phyloP scores from a whole-genome alignment of 2,113 vertebrate genomes.

The Scortum barcoo region DNA sequence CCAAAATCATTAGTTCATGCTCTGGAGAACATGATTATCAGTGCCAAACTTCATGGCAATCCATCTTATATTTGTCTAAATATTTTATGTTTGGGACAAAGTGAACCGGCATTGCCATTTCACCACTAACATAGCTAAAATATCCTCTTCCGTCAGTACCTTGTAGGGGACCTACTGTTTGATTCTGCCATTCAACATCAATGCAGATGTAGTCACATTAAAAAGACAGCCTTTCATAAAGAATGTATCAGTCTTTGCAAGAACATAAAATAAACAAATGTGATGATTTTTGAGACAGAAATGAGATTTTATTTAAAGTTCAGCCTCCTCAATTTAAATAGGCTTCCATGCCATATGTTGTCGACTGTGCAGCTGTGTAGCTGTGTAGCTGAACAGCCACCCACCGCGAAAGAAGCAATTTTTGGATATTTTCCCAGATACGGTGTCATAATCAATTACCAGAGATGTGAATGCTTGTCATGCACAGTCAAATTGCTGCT shows the following conservation, averaged over 20 bases:
- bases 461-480: constrained; percentile 44
- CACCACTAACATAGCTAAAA: neutral
- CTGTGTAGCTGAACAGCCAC: constrained; percentile 19
- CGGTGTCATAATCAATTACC: constrained; percentile 60
- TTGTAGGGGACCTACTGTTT: neutral
- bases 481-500: constrained; percentile 43
- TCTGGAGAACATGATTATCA: neutral
- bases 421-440: constrained; percentile 45
- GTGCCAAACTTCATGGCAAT: neutral
- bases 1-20: too few relatives aligned
- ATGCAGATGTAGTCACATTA: neutral
- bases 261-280: neutral
- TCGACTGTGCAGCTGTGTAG: constrained; percentile 24
- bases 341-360: neutral
- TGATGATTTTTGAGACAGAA: neutral
- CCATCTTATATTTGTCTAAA: neutral
- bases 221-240: neutral
- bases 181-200: neutral
- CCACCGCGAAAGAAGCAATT: constrained; percentile 37
- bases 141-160: neutral
- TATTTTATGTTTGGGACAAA: too few relatives aligned
- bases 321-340: neutral
- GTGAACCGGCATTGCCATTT: neutral
- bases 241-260: neutral
- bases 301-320: neutral